Evolutionary conservation across 35 echinoderm and acorn worm genomes (phyloP).

Genomic region (Lytechinus pictus): DNA sequence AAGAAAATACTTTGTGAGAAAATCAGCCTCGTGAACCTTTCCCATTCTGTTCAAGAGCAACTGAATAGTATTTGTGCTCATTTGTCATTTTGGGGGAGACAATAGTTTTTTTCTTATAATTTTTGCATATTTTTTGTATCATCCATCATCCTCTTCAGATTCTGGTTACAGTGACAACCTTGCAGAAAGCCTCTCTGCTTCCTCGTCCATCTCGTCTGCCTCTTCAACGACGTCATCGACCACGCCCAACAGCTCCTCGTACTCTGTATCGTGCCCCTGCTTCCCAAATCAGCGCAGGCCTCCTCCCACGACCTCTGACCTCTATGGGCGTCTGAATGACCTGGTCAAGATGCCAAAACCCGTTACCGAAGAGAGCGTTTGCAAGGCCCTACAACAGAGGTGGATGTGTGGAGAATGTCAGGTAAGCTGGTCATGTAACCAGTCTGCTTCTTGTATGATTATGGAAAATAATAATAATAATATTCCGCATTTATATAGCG

Average conservation of each 20-base stretch:
- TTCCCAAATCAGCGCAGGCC: not conserved
- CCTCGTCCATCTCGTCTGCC: constrained; percentile 23
- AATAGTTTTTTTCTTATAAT: too few relatives aligned
- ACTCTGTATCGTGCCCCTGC: constrained; percentile 26
- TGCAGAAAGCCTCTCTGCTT: constrained; percentile 30
- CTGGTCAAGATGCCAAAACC: constrained; percentile 35
- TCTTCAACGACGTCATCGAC: constrained; percentile 10
- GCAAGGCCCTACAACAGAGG: not conserved
- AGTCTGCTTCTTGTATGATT: too few relatives aligned
- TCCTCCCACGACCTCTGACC: not conserved
- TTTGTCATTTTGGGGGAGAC: too few relatives aligned
- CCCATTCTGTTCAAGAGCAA: too few relatives aligned
- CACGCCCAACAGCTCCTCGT: constrained; percentile 5
- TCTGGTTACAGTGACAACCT: constrained; percentile 48
- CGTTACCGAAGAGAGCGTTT: not conserved
- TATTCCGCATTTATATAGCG: too few relatives aligned
- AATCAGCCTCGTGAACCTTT: too few relatives aligned
- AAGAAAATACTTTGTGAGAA: too few relatives aligned
- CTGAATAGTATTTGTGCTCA: too few relatives aligned
- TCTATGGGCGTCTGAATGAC: constrained; percentile 17
- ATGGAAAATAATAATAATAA: too few relatives aligned
- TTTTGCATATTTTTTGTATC: not conserved
- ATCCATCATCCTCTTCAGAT: not conserved
- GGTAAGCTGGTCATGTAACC: not conserved
- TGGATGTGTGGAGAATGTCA: constrained; percentile 41